phyloP scores from a whole-genome alignment of 2,113 vertebrate genomes.

The Stictonetta naevosa region DNA sequence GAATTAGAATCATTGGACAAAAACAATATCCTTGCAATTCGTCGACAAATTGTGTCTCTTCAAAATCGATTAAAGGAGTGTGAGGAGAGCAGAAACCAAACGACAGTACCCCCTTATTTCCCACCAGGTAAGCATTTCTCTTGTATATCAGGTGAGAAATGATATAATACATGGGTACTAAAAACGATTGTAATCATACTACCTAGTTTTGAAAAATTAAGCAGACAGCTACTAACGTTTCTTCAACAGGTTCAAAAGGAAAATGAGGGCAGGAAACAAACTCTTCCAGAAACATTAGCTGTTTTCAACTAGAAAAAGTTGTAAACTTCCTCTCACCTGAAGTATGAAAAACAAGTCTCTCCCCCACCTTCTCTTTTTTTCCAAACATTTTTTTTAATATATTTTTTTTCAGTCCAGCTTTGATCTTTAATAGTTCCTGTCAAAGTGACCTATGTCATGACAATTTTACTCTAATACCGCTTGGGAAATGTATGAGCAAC shows the following conservation, averaged over 20 bases:
- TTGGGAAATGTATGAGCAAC: not conserved
- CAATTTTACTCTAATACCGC: not conserved
- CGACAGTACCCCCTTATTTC: not conserved
- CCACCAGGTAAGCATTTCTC: constrained; percentile 64
- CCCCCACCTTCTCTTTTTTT: not conserved
- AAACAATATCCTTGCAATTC: constrained; percentile 78
- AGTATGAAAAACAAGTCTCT: not conserved
- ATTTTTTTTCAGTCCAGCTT: not conserved
- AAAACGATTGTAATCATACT: not conserved
- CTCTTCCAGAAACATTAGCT: not conserved
- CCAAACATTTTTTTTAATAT: not conserved
- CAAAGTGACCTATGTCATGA: not conserved
- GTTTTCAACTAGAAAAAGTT: not conserved
- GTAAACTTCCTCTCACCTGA: not conserved
- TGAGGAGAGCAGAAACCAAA: constrained; percentile 25
- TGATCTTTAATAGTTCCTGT: not conserved
- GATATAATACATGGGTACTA: not conserved
- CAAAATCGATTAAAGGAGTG: constrained; percentile 74
- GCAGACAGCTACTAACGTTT: not conserved
- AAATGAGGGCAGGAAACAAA: not conserved
- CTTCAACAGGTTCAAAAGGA: not conserved
- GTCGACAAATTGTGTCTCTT: constrained; percentile 67
- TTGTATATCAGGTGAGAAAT: not conserved
- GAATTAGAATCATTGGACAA: constrained; percentile 77
- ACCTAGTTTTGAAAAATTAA: constrained; percentile 8